Percentiles rank a stretch among this genome's conserved stretches.
Conservation (phyloP, 2,113 vertebrate species). For the Melanostigma gelatinosum region DNA sequence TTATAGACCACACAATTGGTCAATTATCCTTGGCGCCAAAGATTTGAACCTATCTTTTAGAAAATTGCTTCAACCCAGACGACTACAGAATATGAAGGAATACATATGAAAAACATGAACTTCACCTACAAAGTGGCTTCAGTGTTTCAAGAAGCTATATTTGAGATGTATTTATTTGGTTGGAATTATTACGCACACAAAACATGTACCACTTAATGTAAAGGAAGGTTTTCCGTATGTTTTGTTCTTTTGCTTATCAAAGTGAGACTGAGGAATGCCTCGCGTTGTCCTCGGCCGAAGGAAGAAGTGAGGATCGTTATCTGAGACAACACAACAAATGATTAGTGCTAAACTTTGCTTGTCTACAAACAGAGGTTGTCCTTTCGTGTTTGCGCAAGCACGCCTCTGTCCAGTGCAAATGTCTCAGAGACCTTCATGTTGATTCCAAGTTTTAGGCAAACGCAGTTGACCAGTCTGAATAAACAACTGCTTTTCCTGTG, state of each 20-base stretch:
- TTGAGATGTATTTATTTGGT: not conserved
- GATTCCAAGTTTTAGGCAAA: conserved; percentile 26
- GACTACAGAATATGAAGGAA: not conserved
- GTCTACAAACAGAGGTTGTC: conserved; percentile 24
- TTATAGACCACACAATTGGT: no score
- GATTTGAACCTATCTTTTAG: not conserved
- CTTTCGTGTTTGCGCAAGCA: not conserved
- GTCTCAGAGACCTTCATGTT: conserved; percentile 17
- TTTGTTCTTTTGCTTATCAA: not conserved
- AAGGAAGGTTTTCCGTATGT: not conserved
- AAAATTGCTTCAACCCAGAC: not conserved
- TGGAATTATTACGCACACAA: not conserved
- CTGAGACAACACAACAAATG: not conserved
- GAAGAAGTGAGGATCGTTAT: not conserved
- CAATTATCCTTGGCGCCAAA: not conserved
- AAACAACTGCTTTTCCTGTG: conserved; percentile 16
- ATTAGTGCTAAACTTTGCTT: not conserved
- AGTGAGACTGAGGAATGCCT: not conserved
- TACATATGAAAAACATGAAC: no score
- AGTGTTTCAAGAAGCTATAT: no score
- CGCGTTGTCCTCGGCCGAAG: not conserved
- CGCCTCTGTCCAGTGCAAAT: conserved; percentile 28
- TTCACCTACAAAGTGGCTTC: no score
- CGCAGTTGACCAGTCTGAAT: conserved; percentile 20
- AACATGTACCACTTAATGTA: not conserved